These are phyloP conservation scores for Calyptommatus sinebrachiatus DNA, from an alignment of 2,113 vertebrate species.

Conservation along the genomic window DNA sequence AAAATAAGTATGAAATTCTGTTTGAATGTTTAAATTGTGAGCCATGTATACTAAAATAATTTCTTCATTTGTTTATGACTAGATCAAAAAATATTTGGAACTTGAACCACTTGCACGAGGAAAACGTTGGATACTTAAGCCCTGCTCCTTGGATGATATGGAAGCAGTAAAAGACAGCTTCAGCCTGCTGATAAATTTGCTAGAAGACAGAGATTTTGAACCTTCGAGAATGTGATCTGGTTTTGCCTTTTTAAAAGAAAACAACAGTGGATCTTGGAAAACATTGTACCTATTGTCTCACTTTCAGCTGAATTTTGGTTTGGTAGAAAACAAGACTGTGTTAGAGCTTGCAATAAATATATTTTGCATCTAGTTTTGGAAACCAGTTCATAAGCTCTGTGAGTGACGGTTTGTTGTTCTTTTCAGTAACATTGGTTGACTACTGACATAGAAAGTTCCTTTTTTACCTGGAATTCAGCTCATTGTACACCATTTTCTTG, in stretches of 20 bases:
- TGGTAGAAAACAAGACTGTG: constrained; percentile 51
- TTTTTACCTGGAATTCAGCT: constrained; percentile 66
- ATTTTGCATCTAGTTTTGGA: constrained; percentile 49
- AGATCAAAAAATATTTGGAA: constrained; percentile 98
- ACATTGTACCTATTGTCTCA: constrained; percentile 57
- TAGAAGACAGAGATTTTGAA: constrained; percentile 91
- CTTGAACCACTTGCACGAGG: constrained; percentile 93
- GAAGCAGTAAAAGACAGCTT: constrained; percentile 92
- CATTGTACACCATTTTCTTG: constrained; percentile 56
- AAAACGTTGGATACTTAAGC: constrained; percentile 95
- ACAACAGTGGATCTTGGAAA: constrained; percentile 38
- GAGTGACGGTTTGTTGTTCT: constrained; percentile 56
- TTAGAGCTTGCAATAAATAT: constrained; percentile 45
- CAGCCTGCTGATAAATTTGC: constrained; percentile 85
- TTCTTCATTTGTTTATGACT: constrained; percentile 21
- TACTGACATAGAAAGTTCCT: constrained; percentile 71
- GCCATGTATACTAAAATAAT: constrained; percentile 29
- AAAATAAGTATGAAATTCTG: constrained; percentile 39
- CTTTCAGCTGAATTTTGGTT: constrained; percentile 54
- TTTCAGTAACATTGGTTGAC: constrained; percentile 64
- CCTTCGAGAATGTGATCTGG: constrained; percentile 84
- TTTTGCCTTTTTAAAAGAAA: too few species aligned
- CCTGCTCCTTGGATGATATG: constrained; percentile 86
- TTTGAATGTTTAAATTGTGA: not conserved
- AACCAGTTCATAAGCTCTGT: constrained; percentile 59